A percentile compares a stretch with the other conserved stretches of the same genome.
Evolutionary conservation across 2,888 invertebrate species (phyloP).

Genomic region (Thalpophila matura): DNA sequence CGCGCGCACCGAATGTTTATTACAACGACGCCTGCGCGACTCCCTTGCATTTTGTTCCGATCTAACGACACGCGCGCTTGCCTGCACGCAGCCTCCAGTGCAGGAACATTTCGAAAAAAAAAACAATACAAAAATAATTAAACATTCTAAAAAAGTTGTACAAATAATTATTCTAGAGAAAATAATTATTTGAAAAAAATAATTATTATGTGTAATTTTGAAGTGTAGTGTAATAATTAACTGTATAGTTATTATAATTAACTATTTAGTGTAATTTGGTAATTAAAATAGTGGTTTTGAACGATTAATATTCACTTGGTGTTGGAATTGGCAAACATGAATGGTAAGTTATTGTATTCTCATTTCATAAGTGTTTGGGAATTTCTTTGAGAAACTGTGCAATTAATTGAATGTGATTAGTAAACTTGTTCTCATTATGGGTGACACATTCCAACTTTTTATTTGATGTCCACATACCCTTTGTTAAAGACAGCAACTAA

Average conservation of each 20-base stretch:
- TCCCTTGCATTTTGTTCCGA: slow-evolving; percentile 66
- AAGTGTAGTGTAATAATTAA: slow-evolving; percentile 49
- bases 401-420: slow-evolving; percentile 27
- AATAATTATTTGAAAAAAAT: background rate
- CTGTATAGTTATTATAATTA: slow-evolving; percentile 23
- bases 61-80: slow-evolving; percentile 65
- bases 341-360: slow-evolving; percentile 53
- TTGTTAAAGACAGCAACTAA: slow-evolving; percentile 27
- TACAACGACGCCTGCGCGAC: slow-evolving; percentile 60
- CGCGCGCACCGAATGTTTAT: slow-evolving; percentile 64
- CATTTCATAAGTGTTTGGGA: slow-evolving; percentile 23
- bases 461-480: slow-evolving; percentile 25
- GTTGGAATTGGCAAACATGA: slow-evolving; percentile 60
- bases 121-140: background rate
- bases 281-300: slow-evolving; percentile 50
- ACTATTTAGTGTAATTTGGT: slow-evolving; percentile 44
- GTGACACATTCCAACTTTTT: slow-evolving; percentile 36
- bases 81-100: slow-evolving; percentile 60
- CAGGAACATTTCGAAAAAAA: slow-evolving; percentile 14
- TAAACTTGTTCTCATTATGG: slow-evolving; percentile 20
- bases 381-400: slow-evolving; percentile 10
- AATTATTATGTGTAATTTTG: slow-evolving; percentile 35
- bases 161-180: slow-evolving; percentile 2
- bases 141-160: slow-evolving; percentile 7
- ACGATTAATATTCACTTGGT: slow-evolving; percentile 45